phyloP scores from a whole-genome alignment of 2,888 invertebrate species.

The Eupithecia insigniata region DNA sequence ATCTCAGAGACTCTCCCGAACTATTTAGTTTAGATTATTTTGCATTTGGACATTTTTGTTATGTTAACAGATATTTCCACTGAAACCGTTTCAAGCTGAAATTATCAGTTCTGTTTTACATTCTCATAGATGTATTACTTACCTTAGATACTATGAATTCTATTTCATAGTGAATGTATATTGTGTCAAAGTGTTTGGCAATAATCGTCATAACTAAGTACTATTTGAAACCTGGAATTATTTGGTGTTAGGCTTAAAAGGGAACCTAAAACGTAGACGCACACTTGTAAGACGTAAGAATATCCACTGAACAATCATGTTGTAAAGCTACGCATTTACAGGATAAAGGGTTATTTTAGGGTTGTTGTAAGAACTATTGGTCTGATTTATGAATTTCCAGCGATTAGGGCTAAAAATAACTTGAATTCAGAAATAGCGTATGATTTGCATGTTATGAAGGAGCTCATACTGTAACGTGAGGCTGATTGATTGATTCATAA shows the following conservation, averaged over 20 bases:
- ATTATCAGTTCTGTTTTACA: conserved; percentile 57
- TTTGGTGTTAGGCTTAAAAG: conserved; percentile 25
- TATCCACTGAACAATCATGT: conserved; percentile 36
- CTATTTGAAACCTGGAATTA: conserved; percentile 29
- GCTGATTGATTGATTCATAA: conserved; percentile 1
- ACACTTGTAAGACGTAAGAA: conserved; percentile 42
- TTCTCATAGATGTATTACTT: conserved; percentile 41
- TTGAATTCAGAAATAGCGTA: conserved; percentile 1
- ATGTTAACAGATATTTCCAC: conserved; percentile 56
- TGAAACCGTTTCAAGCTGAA: conserved; percentile 53
- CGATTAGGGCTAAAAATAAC: not conserved
- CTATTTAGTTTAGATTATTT: conserved; percentile 67
- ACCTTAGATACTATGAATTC: conserved; percentile 35
- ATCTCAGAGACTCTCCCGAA: conserved; percentile 63
- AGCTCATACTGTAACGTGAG: conserved; percentile 1
- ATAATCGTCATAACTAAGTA: conserved; percentile 20
- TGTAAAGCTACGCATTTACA: conserved; percentile 23
- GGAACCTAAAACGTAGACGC: conserved; percentile 34
- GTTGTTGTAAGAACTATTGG: not conserved
- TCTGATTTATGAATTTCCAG: not conserved
- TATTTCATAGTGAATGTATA: conserved; percentile 32
- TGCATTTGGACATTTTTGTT: conserved; percentile 72
- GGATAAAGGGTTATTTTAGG: conserved; percentile 11
- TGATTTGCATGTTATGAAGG: conserved; percentile 16
- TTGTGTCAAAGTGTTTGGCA: conserved; percentile 42